Evolutionary conservation across 1,140 invertebrate species (phyloP).

Genomic region (Anagrus nilaparvatae): DNA sequence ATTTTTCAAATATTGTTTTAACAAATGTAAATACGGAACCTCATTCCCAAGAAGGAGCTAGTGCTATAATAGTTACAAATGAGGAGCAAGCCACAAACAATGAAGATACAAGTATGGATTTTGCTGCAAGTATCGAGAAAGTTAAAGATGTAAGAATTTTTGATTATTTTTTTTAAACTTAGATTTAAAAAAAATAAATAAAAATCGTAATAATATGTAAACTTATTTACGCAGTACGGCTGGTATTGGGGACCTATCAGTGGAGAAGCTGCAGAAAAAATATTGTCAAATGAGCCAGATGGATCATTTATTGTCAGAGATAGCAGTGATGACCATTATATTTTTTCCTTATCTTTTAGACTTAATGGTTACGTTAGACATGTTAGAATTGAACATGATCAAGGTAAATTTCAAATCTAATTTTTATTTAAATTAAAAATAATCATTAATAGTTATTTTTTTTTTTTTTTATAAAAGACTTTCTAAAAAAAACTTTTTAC

Average conservation of each 20-base stretch:
- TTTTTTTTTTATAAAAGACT: no score
- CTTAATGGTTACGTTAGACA: conserved; percentile 86
- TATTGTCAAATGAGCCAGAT: conserved; percentile 87
- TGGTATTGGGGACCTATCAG: conserved; percentile 99
- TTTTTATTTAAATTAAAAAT: conserved; percentile 7
- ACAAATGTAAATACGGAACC: conserved; percentile 29
- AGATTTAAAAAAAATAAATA: not conserved
- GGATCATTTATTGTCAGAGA: conserved; percentile 94
- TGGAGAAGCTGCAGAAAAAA: conserved; percentile 86
- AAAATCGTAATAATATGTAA: not conserved
- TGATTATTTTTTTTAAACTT: no score
- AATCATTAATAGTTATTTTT: no score
- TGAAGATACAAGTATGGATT: conserved; percentile 57
- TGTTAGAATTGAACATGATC: conserved; percentile 94
- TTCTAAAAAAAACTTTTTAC: no score
- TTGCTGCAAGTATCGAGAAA: conserved; percentile 85
- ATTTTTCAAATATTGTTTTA: no score
- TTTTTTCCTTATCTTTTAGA: conserved; percentile 94
- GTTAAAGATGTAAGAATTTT: conserved; percentile 89
- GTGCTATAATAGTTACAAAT: conserved; percentile 15
- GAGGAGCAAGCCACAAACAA: conserved; percentile 39
- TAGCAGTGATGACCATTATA: conserved; percentile 94
- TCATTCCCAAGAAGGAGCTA: conserved; percentile 12
- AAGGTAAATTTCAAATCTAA: conserved; percentile 55
- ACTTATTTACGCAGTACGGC: conserved; percentile 59